phyloP scores from a whole-genome alignment of 2,113 vertebrate species.

The Aix galericulata region DNA sequence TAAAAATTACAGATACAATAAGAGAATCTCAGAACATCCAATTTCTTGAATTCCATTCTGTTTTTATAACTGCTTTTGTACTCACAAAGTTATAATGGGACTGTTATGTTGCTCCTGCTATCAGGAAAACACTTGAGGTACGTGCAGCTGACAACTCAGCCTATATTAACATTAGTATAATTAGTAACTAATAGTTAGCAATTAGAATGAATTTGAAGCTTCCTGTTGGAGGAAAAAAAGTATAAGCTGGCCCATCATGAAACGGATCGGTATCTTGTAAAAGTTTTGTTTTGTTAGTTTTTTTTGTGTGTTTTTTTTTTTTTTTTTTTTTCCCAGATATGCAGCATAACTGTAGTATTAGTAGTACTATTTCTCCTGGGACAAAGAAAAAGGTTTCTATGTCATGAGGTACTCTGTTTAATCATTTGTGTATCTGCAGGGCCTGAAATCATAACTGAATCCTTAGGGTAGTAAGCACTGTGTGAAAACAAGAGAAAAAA shows the following conservation, averaged over 20 bases:
- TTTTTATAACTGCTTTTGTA: background rate
- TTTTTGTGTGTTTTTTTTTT: background rate
- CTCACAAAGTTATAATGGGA: conserved; percentile 3
- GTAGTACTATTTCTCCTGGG: background rate
- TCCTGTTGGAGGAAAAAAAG: background rate
- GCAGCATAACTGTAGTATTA: background rate
- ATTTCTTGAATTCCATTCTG: conserved; percentile 11
- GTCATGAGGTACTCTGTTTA: background rate
- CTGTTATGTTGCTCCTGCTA: background rate
- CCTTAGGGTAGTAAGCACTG: background rate
- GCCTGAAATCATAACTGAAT: conserved; percentile 9
- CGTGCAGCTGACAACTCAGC: background rate
- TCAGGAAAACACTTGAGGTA: background rate
- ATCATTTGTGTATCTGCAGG: conserved; percentile 9
- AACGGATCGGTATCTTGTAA: background rate
- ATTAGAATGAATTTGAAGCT: background rate
- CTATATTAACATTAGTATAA: background rate
- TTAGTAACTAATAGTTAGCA: background rate
- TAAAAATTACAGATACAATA: conserved; percentile 17
- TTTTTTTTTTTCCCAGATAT: background rate
- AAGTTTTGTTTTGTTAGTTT: background rate
- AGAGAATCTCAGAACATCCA: background rate
- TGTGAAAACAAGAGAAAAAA: background rate
- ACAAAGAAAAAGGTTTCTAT: background rate
- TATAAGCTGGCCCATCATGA: background rate